Conservation (phyloP, 1,140 invertebrate genomes). For the Anastrepha obliqua region DNA sequence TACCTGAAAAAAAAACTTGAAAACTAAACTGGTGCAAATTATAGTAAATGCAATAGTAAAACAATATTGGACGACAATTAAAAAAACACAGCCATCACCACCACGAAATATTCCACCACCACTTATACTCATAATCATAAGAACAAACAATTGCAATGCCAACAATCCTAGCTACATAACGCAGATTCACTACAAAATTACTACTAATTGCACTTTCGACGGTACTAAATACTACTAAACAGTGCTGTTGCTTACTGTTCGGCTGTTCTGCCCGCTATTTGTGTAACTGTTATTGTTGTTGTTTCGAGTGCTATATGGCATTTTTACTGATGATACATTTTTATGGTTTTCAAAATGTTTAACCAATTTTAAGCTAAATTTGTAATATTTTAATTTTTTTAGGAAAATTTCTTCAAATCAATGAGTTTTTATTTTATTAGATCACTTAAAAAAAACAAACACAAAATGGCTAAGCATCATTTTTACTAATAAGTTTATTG, state of each 20-base stretch:
- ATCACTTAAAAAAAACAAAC: not conserved
- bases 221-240: conserved; percentile 18
- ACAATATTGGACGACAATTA: not conserved
- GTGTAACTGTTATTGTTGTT: not conserved
- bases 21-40: not conserved
- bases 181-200: not conserved
- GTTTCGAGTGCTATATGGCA: not conserved
- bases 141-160: not conserved
- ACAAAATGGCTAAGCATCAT: conserved; percentile 8
- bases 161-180: not conserved
- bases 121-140: not conserved
- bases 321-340: not conserved
- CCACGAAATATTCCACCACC: not conserved
- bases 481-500: conserved; percentile 25
- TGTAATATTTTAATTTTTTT: conserved; percentile 9
- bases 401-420: not conserved
- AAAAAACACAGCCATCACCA: not conserved
- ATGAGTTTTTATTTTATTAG: conserved; percentile 6
- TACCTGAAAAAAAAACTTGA: not conserved
- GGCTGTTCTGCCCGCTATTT: not conserved
- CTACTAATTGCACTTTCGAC: conserved; percentile 13
- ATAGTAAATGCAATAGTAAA: not conserved
- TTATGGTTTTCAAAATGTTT: not conserved
- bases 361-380: conserved; percentile 5
- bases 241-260: not conserved